Conservation (phyloP, 1,140 invertebrate genomes). For the Rhizoglyphus robini region DNA sequence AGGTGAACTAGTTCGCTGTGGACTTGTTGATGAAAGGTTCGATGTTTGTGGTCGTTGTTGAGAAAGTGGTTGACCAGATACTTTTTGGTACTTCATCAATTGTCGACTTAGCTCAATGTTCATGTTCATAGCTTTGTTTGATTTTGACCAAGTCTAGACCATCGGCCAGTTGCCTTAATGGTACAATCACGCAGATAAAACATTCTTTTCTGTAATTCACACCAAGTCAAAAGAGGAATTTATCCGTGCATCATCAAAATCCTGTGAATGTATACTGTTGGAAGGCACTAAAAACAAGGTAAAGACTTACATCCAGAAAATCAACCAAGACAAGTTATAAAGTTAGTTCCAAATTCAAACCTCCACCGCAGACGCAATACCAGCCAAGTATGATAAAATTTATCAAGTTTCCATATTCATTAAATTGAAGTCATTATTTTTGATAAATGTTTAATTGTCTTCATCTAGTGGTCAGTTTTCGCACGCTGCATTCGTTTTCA, state of each 20-base stretch:
- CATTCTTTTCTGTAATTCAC: not conserved
- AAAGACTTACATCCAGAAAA: too few relatives aligned
- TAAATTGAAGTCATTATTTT: too few relatives aligned
- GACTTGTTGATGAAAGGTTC: not conserved
- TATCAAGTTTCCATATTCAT: too few relatives aligned
- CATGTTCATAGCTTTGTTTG: not conserved
- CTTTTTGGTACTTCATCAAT: not conserved
- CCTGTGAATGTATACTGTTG: not conserved
- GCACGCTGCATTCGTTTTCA: too few relatives aligned
- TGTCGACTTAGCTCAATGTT: slow-evolving; percentile 15
- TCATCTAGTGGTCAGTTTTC: too few relatives aligned
- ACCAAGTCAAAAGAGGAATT: not conserved
- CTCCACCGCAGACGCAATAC: too few relatives aligned
- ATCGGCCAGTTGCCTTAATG: slow-evolving; percentile 1
- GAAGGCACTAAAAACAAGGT: not conserved
- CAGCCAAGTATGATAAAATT: too few relatives aligned
- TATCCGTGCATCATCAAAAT: not conserved
- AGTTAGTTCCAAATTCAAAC: too few relatives aligned
- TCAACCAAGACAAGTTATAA: too few relatives aligned
- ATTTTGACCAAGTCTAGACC: slow-evolving; percentile 13
- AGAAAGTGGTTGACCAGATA: not conserved
- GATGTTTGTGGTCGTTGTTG: slow-evolving; percentile 4
- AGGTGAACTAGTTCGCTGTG: not conserved
- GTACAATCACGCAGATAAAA: not conserved
- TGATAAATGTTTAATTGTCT: too few relatives aligned